A percentile compares a stretch with the other conserved stretches of the same genome.
Conservation (phyloP, 2,888 invertebrate species). For the Chrysolina americana region DNA sequence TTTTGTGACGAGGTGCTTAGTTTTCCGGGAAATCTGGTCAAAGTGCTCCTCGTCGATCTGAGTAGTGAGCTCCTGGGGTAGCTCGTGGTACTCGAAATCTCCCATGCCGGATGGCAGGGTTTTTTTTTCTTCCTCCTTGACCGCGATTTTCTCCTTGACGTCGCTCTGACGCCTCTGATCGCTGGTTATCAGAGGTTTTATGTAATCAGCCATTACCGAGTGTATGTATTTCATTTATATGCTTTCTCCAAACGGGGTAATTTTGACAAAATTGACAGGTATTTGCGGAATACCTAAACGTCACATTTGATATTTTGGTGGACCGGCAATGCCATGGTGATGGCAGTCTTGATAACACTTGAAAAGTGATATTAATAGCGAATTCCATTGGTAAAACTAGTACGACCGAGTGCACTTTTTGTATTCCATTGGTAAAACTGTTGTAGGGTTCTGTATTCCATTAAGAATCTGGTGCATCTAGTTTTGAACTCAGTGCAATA, state of each 20-base stretch:
- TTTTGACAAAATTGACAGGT: slow-evolving; percentile 32
- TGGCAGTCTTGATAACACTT: too few species aligned
- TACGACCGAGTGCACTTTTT: too few species aligned
- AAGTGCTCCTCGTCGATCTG: slow-evolving; percentile 42
- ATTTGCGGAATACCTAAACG: background rate
- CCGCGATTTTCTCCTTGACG: slow-evolving; percentile 11
- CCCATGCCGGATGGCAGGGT: slow-evolving; percentile 45
- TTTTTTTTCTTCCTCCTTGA: slow-evolving; percentile 28
- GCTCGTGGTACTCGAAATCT: slow-evolving; percentile 46
- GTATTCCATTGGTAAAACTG: too few species aligned
- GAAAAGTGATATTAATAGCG: too few species aligned
- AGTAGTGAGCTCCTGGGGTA: slow-evolving; percentile 12
- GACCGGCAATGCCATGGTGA: too few species aligned
- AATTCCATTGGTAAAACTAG: too few species aligned
- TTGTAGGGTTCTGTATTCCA: too few species aligned
- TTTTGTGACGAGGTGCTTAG: slow-evolving; percentile 45
- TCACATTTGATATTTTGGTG: background rate
- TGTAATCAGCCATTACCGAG: slow-evolving; percentile 41
- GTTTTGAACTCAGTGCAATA: too few species aligned
- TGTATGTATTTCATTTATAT: slow-evolving; percentile 46
- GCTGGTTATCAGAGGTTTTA: slow-evolving; percentile 39
- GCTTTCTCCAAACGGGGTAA: slow-evolving; percentile 24
- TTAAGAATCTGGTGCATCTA: too few species aligned
- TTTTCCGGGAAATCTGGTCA: slow-evolving; percentile 44
- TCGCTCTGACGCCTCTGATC: slow-evolving; percentile 21